A percentile compares a stretch with the other conserved stretches of the same genome.
Evolutionary conservation across 2,888 invertebrate genomes (phyloP).

Genomic region (Halocaridina rubra): DNA sequence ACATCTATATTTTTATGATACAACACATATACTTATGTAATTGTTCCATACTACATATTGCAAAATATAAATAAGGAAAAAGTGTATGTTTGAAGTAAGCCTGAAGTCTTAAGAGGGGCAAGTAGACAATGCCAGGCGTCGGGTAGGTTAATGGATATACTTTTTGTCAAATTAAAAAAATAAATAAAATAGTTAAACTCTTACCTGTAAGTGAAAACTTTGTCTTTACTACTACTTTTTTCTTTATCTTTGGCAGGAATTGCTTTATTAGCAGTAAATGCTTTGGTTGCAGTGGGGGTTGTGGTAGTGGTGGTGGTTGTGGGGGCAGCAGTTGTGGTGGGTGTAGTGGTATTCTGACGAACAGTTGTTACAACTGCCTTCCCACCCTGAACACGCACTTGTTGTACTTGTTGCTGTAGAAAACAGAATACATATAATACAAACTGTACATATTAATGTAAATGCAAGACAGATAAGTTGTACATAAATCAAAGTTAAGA

Average conservation of each 20-base stretch:
- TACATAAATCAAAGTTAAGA: no score
- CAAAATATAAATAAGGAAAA: no score
- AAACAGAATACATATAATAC: no score
- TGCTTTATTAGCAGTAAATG: conserved; percentile 41
- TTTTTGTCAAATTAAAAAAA: neutral
- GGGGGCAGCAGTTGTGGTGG: conserved; percentile 26
- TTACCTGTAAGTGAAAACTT: conserved; percentile 41
- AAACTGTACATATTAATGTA: no score
- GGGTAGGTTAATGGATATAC: neutral
- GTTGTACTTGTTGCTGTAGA: conserved; percentile 63
- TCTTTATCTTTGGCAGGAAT: conserved; percentile 56
- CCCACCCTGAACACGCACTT: conserved; percentile 62
- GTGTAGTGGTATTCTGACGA: conserved; percentile 43
- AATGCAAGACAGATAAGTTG: no score
- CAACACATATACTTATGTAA: no score
- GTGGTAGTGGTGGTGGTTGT: neutral
- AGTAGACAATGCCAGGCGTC: no score
- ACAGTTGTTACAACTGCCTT: conserved; percentile 64
- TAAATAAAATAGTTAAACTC: neutral
- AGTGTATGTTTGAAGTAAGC: no score
- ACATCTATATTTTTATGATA: no score
- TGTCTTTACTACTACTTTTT: conserved; percentile 47
- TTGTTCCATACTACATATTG: no score
- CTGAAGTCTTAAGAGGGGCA: no score
- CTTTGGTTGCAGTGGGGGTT: conserved; percentile 31